A percentile compares a stretch with the other conserved stretches of the same genome.
Evolutionary conservation across 1,140 invertebrate species (phyloP).

Genomic region (Globodera rostochiensis): DNA sequence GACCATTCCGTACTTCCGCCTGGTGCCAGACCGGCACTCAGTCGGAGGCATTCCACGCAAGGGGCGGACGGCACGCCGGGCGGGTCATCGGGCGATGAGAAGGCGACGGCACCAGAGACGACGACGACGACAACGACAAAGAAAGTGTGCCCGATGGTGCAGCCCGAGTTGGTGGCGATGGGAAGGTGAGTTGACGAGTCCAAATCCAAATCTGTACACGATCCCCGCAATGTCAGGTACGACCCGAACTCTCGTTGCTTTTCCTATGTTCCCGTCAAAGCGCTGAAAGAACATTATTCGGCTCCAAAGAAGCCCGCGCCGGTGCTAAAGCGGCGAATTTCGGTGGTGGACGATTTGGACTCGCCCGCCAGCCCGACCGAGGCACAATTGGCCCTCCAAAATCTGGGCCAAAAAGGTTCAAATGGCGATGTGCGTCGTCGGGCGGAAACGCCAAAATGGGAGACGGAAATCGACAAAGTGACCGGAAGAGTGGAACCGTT

Average conservation of each 20-base stretch:
- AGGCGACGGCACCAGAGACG: background rate
- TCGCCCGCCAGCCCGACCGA: conserved; percentile 10
- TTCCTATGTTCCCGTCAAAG: conserved; percentile 65
- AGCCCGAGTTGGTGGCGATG: conserved; percentile 63
- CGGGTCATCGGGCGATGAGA: conserved; percentile 18
- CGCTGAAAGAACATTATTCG: conserved; percentile 62
- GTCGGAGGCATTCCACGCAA: conserved; percentile 7
- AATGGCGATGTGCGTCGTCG: conserved; percentile 36
- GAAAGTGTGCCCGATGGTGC: conserved; percentile 45
- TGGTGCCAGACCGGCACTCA: conserved; percentile 38
- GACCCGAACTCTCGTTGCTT: conserved; percentile 64
- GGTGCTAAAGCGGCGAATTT: conserved; percentile 17
- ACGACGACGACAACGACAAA: conserved; percentile 24
- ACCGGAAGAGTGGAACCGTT: conserved; percentile 24
- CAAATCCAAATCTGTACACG: conserved; percentile 3
- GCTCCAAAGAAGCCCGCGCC: conserved; percentile 48
- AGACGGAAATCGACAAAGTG: conserved; percentile 59
- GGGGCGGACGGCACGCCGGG: conserved; percentile 19
- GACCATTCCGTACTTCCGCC: conserved; percentile 59
- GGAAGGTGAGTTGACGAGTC: conserved; percentile 46
- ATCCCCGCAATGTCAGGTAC: conserved; percentile 45
- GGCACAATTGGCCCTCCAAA: conserved; percentile 19
- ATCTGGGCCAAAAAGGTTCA: conserved; percentile 22
- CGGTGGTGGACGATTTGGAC: conserved; percentile 36
- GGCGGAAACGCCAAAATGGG: conserved; percentile 61